Base-by-base conservation (phyloP, 2,888 invertebrate genomes). In the Macrophya alboannulata region DNA sequence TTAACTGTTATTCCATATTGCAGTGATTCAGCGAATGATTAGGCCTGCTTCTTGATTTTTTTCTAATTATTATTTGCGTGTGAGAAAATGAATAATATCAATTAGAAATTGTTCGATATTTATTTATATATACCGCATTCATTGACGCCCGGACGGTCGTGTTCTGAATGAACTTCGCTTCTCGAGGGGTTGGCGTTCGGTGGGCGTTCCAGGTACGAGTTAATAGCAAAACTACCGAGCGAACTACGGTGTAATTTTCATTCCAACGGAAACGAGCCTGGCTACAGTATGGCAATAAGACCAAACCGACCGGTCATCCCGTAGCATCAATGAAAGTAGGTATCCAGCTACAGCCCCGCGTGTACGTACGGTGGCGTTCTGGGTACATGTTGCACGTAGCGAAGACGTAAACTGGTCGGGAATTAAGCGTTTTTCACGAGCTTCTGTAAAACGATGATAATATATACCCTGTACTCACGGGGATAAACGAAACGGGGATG, bases 241-340 rank as follows among this genome's bases (percentile, higher is more conserved):
- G 68, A 83, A 83, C 48, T 37, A 48, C 45, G 86, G 83, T 86
- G 85, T 88, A 89, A 89, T 90, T 90, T 89, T 90, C 89, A 88
- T 90, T 86, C 88, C 88, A 88, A 31, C 87, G 87, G 89, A 88
- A 89, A 88, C 88, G 88, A 85, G 82, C 82, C 83, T 77, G 87
- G 86, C 85, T 71, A 87, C 86, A 87, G 87, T 81, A 40, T 31
- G 48, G 83, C 83, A 71, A 83, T 48, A 71, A 68, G 62, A 81
- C 48, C 71, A 83, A 83, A 15, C 48, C 25, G 68, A 62, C 17
- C 21, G n/a, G 62, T 9, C 48, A 74, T 74, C 21, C 9, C 48
- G 48, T 55, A 37, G 65, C 83, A 71, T 83, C 83, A 83, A 83
- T 83, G 83, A 83, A 83, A 83, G 83, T 83, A 77, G 31, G 77